Evolutionary conservation across 1,140 invertebrate genomes (phyloP), one percentile per base, ranked within the genome.

Genomic region (Aleiodes sp.): DNA sequence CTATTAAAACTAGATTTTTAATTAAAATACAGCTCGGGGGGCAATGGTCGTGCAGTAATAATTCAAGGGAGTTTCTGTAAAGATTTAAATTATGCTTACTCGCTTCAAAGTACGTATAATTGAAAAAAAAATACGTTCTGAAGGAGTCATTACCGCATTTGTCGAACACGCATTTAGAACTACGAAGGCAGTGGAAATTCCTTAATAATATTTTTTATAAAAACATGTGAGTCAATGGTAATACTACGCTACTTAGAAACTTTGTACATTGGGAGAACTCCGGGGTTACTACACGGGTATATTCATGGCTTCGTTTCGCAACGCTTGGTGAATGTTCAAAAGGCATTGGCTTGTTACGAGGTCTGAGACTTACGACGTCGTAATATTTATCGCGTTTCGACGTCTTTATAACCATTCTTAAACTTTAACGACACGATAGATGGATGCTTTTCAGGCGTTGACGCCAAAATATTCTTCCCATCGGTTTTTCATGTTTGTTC

Each of bases 341-440:
- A 41, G 14, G 60, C 35, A 21, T 35, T n/a, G 31, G 60, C 14
- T 10, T 29, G 70, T 74, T 70, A 77, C 73, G 60, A 39, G 33
- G 37, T 43, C 70, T 70, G 67, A 46, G 46, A 71, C 75, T 80
- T 78, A 79, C 70, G 77, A 75, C 65, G 64, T 68, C 74, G 74
- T 78, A 81, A 82, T 81, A 79, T 82, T 82, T 80, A 79, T 82
- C 72, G 77, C 70, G 66, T 66, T 79, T 77, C 74, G 70, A 76
- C 70, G 68, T 68, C 60, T 73, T 77, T 76, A 76, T 74, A 78
- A 63, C 60, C 71, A 67, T 65, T 35, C 66, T 39, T 68, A 73
- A 79, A 81, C 68, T 80, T 79, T 73, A 76, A 78, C 66, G 71
- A 67, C 35, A 39, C 14, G 60, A 63, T 39, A 63, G 28, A 63